A percentile compares a stretch with the other conserved stretches of the same genome.
Conservation (phyloP, 2,888 invertebrate species). For the Melitaea athalia region DNA sequence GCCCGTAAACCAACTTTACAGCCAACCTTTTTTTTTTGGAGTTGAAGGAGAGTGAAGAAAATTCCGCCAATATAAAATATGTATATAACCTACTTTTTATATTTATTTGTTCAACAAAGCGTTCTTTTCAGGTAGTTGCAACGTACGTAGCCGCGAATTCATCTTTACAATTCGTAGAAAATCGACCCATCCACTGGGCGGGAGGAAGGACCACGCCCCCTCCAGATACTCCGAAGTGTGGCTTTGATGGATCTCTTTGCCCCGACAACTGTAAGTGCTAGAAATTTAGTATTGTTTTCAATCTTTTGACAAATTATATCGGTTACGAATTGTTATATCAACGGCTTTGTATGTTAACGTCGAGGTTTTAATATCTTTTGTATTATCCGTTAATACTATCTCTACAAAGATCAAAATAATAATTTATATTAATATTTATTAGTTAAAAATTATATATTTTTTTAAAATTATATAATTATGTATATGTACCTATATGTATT, state of each 20-base stretch:
- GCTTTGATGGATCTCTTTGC: slow-evolving; percentile 95
- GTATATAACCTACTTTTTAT: no score
- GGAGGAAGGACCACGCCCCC: slow-evolving; percentile 90
- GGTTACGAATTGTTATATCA: background rate
- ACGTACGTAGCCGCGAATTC: slow-evolving; percentile 93
- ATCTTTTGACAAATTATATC: background rate
- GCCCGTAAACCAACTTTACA: no score
- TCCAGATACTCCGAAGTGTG: slow-evolving; percentile 94
- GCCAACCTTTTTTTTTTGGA: no score
- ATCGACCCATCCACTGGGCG: slow-evolving; percentile 92
- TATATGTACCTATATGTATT: no score
- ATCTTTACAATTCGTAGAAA: slow-evolving; percentile 87
- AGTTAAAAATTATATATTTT: no score
- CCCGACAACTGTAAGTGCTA: slow-evolving; percentile 88
- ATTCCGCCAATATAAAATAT: no score
- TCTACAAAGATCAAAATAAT: no score
- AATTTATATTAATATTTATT: background rate
- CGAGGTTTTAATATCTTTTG: no score
- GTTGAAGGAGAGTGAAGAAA: no score
- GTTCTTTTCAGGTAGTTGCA: slow-evolving; percentile 88
- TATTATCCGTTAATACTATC: no score
- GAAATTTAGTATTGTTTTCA: slow-evolving; percentile 11
- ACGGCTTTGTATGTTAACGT: background rate
- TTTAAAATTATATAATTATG: no score
- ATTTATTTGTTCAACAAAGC: no score